Conservation (phyloP, 1,140 invertebrate genomes). For the Pinna nobilis region DNA sequence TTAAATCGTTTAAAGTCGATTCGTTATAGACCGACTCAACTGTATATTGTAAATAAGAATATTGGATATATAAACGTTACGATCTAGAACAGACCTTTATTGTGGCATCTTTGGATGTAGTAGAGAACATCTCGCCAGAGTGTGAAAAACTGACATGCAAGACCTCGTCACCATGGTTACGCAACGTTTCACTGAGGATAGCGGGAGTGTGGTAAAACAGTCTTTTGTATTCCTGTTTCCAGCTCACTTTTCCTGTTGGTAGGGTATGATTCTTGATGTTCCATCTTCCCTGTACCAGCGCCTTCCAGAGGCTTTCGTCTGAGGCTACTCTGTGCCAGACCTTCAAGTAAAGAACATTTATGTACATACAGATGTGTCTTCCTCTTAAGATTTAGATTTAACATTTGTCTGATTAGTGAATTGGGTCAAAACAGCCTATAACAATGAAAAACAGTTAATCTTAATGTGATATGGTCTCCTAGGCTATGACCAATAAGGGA, state of each 20-base stretch:
- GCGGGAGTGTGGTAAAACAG: slow-evolving; percentile 84
- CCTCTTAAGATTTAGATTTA: background rate
- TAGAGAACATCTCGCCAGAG: slow-evolving; percentile 90
- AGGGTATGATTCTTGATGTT: slow-evolving; percentile 63
- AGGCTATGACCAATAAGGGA: background rate
- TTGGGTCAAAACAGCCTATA: background rate
- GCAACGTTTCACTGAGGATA: slow-evolving; percentile 86
- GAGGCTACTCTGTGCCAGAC: slow-evolving; percentile 66
- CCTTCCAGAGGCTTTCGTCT: slow-evolving; percentile 72
- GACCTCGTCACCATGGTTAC: slow-evolving; percentile 77
- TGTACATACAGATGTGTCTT: background rate
- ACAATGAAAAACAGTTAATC: background rate
- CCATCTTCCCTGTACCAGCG: slow-evolving; percentile 70
- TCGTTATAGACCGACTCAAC: no score
- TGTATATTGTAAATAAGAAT: background rate
- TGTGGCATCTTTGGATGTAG: slow-evolving; percentile 87
- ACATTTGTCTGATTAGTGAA: background rate
- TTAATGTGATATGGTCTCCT: background rate
- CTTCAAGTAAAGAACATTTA: slow-evolving; percentile 15
- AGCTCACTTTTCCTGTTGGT: slow-evolving; percentile 81
- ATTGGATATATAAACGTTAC: background rate
- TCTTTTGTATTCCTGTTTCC: slow-evolving; percentile 86
- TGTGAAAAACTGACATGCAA: slow-evolving; percentile 92
- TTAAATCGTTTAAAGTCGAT: background rate
- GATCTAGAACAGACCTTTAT: slow-evolving; percentile 75